A percentile compares a stretch with the other conserved stretches of the same genome.
Evolutionary conservation across 2,797 vertebrate genomes (phyloP).

Genomic region (Orestias chungarensis): DNA sequence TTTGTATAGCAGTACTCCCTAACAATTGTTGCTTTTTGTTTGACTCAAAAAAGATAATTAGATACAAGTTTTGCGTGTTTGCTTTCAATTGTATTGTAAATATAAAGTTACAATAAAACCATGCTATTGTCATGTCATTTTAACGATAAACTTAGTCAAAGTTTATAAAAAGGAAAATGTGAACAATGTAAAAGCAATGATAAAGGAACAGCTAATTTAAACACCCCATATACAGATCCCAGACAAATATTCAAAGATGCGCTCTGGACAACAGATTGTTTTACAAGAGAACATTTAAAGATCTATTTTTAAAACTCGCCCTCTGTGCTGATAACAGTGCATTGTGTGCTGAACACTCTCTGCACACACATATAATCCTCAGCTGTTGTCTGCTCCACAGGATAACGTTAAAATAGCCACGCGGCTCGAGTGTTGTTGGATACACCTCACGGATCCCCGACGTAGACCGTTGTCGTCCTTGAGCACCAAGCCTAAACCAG

Average conservation of each 20-base stretch:
- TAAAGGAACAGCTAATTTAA: not conserved
- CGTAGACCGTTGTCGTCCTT: slow-evolving; percentile 26
- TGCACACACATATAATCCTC: slow-evolving; percentile 48
- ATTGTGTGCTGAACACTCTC: not conserved
- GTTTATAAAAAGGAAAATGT: not conserved
- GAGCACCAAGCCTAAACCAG: slow-evolving; percentile 14
- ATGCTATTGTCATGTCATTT: not conserved
- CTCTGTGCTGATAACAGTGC: not conserved
- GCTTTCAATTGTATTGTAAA: not conserved
- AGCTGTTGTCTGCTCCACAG: slow-evolving; percentile 57
- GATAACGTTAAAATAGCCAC: slow-evolving; percentile 56
- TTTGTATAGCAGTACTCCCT: not conserved
- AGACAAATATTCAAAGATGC: too few species aligned
- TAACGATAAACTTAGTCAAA: not conserved
- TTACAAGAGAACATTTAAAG: not conserved
- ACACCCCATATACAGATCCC: not conserved
- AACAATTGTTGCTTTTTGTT: not conserved
- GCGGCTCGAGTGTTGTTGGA: slow-evolving; percentile 2
- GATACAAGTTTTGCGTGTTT: not conserved
- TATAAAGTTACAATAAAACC: not conserved
- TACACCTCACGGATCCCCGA: slow-evolving; percentile 15
- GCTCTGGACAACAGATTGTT: not conserved
- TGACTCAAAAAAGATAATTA: not conserved
- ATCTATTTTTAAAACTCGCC: slow-evolving; percentile 3
- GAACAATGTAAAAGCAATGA: not conserved